Evolutionary conservation across 2,113 vertebrate genomes (phyloP).

Genomic region (Anoura caudifer): DNA sequence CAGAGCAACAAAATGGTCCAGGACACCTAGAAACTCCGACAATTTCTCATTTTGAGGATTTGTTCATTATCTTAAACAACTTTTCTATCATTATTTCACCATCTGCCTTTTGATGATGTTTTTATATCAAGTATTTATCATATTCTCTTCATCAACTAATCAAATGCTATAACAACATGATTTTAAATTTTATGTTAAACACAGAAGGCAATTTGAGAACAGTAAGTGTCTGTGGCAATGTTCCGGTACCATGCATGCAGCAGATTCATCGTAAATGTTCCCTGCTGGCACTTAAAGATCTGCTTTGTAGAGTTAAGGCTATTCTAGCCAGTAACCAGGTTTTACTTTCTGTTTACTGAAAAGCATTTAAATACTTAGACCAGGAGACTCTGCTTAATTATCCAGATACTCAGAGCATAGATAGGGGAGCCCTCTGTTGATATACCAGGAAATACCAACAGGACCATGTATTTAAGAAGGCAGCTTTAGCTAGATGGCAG

Average conservation of each 20-base stretch:
- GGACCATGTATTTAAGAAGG: neutral
- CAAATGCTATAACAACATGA: neutral
- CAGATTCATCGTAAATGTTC: neutral
- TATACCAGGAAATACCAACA: neutral
- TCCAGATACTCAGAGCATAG: neutral
- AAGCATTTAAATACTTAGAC: neutral
- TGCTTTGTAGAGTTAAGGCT: neutral
- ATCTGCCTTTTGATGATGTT: neutral
- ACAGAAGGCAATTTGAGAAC: neutral
- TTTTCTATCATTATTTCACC: neutral
- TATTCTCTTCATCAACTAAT: neutral
- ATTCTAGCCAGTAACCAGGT: neutral
- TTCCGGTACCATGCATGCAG: neutral
- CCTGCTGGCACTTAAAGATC: neutral
- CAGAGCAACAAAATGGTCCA: neutral
- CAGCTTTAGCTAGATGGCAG: neutral
- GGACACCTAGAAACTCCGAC: neutral
- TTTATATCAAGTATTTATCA: conserved; percentile 2
- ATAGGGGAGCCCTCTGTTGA: neutral
- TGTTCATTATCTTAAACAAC: neutral
- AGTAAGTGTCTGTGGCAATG: neutral
- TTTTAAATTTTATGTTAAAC: neutral
- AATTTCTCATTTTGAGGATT: neutral
- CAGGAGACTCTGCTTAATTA: neutral
- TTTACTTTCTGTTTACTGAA: conserved; percentile 44